A percentile compares a stretch with the other conserved stretches of the same genome.
Evolutionary conservation across 1,140 invertebrate species (phyloP).

Genomic region (Chymomyza costata): DNA sequence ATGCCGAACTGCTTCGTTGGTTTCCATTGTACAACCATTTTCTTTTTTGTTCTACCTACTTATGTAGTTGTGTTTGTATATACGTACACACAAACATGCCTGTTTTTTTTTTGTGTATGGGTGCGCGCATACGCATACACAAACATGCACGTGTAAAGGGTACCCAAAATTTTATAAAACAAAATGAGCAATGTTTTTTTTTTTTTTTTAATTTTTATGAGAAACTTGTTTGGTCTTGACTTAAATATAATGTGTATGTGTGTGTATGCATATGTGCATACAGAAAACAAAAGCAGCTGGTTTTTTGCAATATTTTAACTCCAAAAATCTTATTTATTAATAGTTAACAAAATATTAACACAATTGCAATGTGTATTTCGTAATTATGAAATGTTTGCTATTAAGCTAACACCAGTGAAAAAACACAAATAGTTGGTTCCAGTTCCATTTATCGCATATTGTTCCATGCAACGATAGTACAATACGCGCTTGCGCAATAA

Average conservation of each 20-base stretch:
- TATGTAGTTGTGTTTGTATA: background rate
- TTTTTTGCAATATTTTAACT: too few relatives aligned
- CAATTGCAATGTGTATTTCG: too few relatives aligned
- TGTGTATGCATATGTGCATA: constrained; percentile 1
- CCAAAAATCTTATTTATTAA: too few relatives aligned
- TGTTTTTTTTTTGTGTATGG: constrained; percentile 21
- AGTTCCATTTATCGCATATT: too few relatives aligned
- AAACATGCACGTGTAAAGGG: constrained; percentile 11
- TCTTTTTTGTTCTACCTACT: constrained; percentile 15
- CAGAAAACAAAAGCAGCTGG: constrained; percentile 1
- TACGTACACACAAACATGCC: constrained; percentile 14
- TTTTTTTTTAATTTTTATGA: constrained; percentile 27
- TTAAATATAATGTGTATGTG: background rate
- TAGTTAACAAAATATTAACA: too few relatives aligned
- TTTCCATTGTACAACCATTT: constrained; percentile 18
- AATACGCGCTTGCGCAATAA: too few relatives aligned
- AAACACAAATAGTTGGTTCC: too few relatives aligned
- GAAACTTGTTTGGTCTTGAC: constrained; percentile 19
- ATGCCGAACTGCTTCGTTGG: constrained; percentile 18
- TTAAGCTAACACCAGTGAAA: too few relatives aligned
- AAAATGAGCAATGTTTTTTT: constrained; percentile 26
- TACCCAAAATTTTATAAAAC: constrained; percentile 27
- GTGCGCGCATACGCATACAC: constrained; percentile 9
- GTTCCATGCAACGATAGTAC: too few relatives aligned
- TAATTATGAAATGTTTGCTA: too few relatives aligned